Percentiles rank a stretch among this genome's conserved stretches.
Evolutionary conservation across 2,113 vertebrate species (phyloP).

Genomic region (Tachuris rubrigastra): DNA sequence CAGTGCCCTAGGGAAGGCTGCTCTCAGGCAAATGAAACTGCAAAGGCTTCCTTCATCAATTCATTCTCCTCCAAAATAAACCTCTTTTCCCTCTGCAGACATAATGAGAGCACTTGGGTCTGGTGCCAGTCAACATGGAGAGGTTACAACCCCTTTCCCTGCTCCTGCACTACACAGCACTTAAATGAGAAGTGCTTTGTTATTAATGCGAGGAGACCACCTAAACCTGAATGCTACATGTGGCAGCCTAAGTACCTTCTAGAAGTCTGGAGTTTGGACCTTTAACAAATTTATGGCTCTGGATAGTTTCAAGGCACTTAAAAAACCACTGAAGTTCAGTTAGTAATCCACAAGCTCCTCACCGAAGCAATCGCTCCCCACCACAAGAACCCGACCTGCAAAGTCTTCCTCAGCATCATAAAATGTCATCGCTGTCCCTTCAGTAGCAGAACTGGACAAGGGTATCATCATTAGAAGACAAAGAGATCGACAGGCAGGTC

Average conservation of each 20-base stretch:
- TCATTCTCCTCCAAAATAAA: neutral
- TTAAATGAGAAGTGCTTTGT: neutral
- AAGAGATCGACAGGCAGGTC: neutral
- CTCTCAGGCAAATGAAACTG: neutral
- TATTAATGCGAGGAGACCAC: neutral
- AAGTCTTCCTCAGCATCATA: constrained; percentile 81
- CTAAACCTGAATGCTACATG: neutral
- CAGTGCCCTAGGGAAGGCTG: neutral
- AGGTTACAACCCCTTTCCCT: fast-evolving
- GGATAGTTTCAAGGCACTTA: neutral
- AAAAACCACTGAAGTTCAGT: neutral
- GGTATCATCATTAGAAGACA: constrained; percentile 87
- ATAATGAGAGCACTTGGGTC: neutral
- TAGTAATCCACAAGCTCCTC: neutral
- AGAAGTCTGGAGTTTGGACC: neutral
- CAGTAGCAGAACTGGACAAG: constrained; percentile 95
- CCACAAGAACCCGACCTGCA: neutral
- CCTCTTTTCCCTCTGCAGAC: neutral
- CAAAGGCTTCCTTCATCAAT: neutral
- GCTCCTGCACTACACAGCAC: neutral
- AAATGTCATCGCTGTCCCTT: constrained; percentile 78
- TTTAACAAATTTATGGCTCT: neutral
- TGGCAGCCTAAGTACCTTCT: neutral
- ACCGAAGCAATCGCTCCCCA: neutral
- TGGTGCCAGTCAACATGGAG: neutral